Conservation (phyloP, 2,113 vertebrate species). For the Melanotaenia duboulayi region DNA sequence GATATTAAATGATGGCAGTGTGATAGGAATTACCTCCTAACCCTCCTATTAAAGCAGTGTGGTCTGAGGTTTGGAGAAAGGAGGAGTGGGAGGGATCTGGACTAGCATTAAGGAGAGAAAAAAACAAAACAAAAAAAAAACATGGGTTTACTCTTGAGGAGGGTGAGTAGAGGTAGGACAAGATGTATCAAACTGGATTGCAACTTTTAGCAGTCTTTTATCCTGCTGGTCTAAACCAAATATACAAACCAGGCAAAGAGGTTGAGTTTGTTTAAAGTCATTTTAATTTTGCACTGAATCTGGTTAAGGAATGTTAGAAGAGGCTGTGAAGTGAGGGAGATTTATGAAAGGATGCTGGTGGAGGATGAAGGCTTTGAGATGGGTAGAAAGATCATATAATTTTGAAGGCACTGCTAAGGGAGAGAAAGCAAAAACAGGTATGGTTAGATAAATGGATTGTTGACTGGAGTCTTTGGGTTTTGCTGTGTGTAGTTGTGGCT, state of each 20-base stretch:
- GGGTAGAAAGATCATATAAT: slow-evolving; percentile 52
- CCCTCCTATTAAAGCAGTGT: slow-evolving; percentile 75
- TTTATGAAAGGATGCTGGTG: slow-evolving; percentile 34
- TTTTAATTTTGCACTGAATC: slow-evolving; percentile 34
- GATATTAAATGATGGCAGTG: slow-evolving; percentile 80
- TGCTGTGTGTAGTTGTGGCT: slow-evolving; percentile 71
- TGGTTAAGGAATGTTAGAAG: slow-evolving; percentile 14
- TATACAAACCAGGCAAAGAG: background rate
- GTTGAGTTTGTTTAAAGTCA: slow-evolving; percentile 34
- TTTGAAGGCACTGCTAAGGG: slow-evolving; percentile 41
- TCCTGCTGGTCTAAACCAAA: slow-evolving; percentile 6
- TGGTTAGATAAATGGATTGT: slow-evolving; percentile 59
- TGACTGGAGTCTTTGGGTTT: slow-evolving; percentile 74
- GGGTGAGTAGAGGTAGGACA: slow-evolving; percentile 31
- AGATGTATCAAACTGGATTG: slow-evolving; percentile 55
- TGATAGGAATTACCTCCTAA: slow-evolving; percentile 83
- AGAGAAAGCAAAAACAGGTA: slow-evolving; percentile 46
- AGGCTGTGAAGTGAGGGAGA: slow-evolving; percentile 41
- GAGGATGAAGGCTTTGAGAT: slow-evolving; percentile 28
- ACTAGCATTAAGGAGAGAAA: slow-evolving; percentile 60
- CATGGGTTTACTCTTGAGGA: slow-evolving; percentile 39
- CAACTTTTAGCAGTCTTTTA: slow-evolving; percentile 43
- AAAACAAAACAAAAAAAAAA: no score
- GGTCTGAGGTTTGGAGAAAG: slow-evolving; percentile 78
- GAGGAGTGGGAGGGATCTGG: slow-evolving; percentile 65